phyloP scores from a whole-genome alignment of 2,113 vertebrate species.

The Bufo gargarizans region DNA sequence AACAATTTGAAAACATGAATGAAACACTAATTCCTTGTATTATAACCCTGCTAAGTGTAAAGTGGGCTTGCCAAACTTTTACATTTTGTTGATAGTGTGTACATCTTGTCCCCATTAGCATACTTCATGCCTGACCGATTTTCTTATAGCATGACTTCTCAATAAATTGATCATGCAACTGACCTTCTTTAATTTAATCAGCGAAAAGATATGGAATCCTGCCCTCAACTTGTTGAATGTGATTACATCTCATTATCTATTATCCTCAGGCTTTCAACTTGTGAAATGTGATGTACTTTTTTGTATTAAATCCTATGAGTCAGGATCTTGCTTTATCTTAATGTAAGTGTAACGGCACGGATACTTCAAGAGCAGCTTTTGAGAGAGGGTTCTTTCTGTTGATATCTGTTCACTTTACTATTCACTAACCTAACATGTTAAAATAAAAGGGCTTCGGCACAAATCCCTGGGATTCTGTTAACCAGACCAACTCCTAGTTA shows the following conservation, averaged over 20 bases:
- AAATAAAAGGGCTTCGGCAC: not conserved
- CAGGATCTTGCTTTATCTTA: slow-evolving; percentile 28
- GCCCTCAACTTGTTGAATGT: not conserved
- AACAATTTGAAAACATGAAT: not conserved
- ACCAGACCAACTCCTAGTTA: not conserved
- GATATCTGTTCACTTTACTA: slow-evolving; percentile 21
- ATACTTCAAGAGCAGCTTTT: slow-evolving; percentile 20
- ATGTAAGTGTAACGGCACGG: not conserved
- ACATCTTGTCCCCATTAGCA: slow-evolving; percentile 43
- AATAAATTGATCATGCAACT: slow-evolving; percentile 23
- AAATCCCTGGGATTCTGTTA: not conserved
- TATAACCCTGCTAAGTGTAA: not conserved
- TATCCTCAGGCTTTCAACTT: not conserved
- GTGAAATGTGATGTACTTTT: not conserved
- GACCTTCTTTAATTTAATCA: not conserved
- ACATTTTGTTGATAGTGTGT: not conserved
- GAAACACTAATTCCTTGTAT: not conserved
- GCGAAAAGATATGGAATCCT: slow-evolving; percentile 11
- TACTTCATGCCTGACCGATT: slow-evolving; percentile 42
- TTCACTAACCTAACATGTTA: slow-evolving; percentile 1
- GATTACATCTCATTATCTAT: slow-evolving; percentile 36
- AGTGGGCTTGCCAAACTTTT: slow-evolving; percentile 19
- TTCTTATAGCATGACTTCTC: not conserved
- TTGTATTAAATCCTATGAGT: not conserved
- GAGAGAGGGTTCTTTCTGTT: not conserved